Evolutionary conservation across 1,140 invertebrate species (phyloP).

Genomic region (Cyrtorhinus lividipennis): DNA sequence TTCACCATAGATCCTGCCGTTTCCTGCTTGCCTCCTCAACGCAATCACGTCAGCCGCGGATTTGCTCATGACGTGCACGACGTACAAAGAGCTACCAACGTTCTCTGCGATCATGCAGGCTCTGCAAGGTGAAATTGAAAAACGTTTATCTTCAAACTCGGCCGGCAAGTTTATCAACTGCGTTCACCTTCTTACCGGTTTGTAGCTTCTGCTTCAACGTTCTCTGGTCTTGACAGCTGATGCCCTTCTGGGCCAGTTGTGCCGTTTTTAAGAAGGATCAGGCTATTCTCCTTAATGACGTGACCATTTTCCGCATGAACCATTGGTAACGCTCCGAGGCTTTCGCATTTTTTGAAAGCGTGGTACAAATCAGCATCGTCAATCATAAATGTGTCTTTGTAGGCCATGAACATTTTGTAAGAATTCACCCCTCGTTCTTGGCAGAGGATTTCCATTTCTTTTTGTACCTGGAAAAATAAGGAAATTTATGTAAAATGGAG

Average conservation of each 20-base stretch:
- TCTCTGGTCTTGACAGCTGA: conserved; percentile 87
- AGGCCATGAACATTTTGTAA: conserved; percentile 98
- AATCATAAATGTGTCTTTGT: conserved; percentile 83
- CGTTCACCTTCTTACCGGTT: conserved; percentile 32
- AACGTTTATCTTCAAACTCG: background rate
- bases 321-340: conserved; percentile 70
- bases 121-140: conserved; percentile 33
- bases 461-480: conserved; percentile 39
- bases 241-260: conserved; percentile 94
- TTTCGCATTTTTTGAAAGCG: conserved; percentile 63
- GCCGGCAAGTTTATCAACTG: background rate
- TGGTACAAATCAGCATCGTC: conserved; percentile 77
- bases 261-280: conserved; percentile 67
- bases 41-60: conserved; percentile 67
- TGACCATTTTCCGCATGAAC: conserved; percentile 98
- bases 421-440: conserved; percentile 82
- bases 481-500: background rate
- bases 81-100: conserved; percentile 80
- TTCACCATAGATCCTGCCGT: conserved; percentile 63
- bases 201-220: conserved; percentile 93
- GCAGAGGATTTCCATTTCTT: conserved; percentile 66
- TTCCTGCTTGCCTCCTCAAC: conserved; percentile 34
- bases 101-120: conserved; percentile 88
- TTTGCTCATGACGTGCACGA: conserved; percentile 95
- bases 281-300: conserved; percentile 78